Base-by-base conservation (phyloP, 2,888 invertebrate species). In the Clanis bilineata region DNA sequence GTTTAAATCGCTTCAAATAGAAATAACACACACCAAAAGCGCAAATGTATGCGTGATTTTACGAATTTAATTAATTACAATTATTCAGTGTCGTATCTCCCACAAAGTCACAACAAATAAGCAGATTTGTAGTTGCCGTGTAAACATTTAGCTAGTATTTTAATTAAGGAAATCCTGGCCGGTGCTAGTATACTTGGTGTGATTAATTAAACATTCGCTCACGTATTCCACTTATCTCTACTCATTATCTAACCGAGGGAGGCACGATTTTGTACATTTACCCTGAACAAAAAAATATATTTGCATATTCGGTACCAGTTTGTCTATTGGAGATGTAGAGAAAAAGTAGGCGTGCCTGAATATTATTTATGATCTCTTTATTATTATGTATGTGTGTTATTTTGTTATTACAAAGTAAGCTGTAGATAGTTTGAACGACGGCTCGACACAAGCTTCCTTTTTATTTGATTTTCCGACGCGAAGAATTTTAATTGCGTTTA, bases 141-240 rank as follows among this genome's bases (percentile, higher is more conserved):
- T 67, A 68, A 75, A 75, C 69, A 72, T 70, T 65, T 64, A 67
- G 71, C 70, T 66, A 76, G 70, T 79, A 76, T 79, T 83, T 82
- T 85, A 85, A 85, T 86, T 84, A 84, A 82, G 77, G 78, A 82
- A 85, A 80, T 78, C 69, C 71, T 67, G 68, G 69, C 66, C 60
- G 60, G 58, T 58, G 51, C 65, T 66, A 62, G 67, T 67, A 63
- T 66, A 62, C 58, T 69, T 70, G 75, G 77, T 81, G 83, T 83
- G 83, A 88, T 86, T 88, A 88, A 86, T 86, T 86, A 84, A 83
- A 72, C 73, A 69, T 64, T 77, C 64, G 80, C 80, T 80, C 82
- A 78, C 80, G 82, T 80, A 80, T 65, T 67, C 69, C 62, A 62
- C 64, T 78, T 85, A 88, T 86, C 88, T 82, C 61, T 67, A 70